Evolutionary conservation across 2,888 invertebrate genomes (phyloP).

Genomic region (Drosophila formosana): DNA sequence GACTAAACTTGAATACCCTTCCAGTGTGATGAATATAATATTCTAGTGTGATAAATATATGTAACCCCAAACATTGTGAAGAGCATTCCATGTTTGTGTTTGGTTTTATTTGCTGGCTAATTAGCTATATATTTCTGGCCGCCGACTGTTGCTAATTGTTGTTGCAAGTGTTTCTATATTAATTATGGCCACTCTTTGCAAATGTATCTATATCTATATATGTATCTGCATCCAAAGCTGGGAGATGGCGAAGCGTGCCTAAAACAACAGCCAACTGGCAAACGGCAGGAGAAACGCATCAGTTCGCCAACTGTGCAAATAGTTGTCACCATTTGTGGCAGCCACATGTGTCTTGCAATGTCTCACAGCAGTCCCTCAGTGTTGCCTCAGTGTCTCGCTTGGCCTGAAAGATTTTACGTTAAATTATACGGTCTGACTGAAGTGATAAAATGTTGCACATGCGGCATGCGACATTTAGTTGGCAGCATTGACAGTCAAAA

Average conservation of each 20-base stretch:
- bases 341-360: constrained; percentile 43
- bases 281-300: constrained; percentile 39
- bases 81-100: constrained; percentile 29
- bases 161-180: constrained; percentile 75
- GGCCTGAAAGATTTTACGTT: constrained; percentile 81
- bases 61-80: background rate
- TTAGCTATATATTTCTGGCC: constrained; percentile 60
- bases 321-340: constrained; percentile 76
- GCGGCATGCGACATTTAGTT: constrained; percentile 67
- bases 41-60: background rate
- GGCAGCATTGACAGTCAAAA: constrained; percentile 54
- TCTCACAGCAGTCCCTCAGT: constrained; percentile 15
- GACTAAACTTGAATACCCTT: constrained; percentile 9
- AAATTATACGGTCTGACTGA: constrained; percentile 85
- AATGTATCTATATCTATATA: constrained; percentile 21
- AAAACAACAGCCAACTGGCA: constrained; percentile 30
- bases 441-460: constrained; percentile 82
- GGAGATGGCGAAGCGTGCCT: constrained; percentile 44
- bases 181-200: constrained; percentile 55
- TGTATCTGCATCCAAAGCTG: constrained; percentile 18
- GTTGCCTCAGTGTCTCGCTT: constrained; percentile 47
- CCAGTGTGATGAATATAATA: background rate
- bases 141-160: constrained; percentile 74
- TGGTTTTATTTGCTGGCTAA: constrained; percentile 60
- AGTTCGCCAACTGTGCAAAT: constrained; percentile 72